Evolutionary conservation across 92 coral and sea anemone species (phyloP), one percentile per base, ranked within the genome.

Genomic region (Porites lobata): DNA sequence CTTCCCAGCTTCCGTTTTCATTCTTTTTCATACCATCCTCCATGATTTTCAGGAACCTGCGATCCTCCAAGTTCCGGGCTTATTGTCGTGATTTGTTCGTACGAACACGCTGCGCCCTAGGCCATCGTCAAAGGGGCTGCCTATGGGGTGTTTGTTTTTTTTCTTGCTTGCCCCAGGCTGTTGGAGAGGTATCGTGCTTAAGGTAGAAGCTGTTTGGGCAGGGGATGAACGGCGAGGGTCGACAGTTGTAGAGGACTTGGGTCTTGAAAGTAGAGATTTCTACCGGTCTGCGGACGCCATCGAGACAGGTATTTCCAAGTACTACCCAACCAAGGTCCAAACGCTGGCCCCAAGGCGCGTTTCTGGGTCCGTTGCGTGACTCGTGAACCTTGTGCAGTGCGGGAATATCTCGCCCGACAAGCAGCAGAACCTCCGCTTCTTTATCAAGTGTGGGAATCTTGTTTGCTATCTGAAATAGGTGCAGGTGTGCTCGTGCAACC

Each of bases 281-380:
- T 0, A 47, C 58, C 4, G 87, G 87, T 66, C 24, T 63, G 61
- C 89, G 93, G 17, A 83, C 86, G 8, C 95, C 91, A 19, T 89
- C 80, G 20, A 92, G 86, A 47, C 96, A 90, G 19, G 89, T 57
- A 20, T 93, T 82, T 11, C 91, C 93, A 12, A 90, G 32, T 0
- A 85, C 86, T 50, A 85, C 91, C 93, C 91, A 92, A 17, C 95
- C 93, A 6, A 89, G 78, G 73, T 90, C 93, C n/a, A 92, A 71
- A 9, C 84, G 76, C 75, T 90, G 91, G 9, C 79, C 86, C 91
- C 88, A 68, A 10, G 92, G 95, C 5, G 90, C 90, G 56, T 88
- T 59, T 18, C 85, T 51, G 20, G 82, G 57, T 29, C 92, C 92
- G 56, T 91, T 91, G 69, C 58, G 12, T 17, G 51, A 4, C n/a